Evolutionary conservation across 2,113 vertebrate genomes (phyloP), one percentile per base, ranked within the genome.

Genomic region (Cnemophilus loriae): DNA sequence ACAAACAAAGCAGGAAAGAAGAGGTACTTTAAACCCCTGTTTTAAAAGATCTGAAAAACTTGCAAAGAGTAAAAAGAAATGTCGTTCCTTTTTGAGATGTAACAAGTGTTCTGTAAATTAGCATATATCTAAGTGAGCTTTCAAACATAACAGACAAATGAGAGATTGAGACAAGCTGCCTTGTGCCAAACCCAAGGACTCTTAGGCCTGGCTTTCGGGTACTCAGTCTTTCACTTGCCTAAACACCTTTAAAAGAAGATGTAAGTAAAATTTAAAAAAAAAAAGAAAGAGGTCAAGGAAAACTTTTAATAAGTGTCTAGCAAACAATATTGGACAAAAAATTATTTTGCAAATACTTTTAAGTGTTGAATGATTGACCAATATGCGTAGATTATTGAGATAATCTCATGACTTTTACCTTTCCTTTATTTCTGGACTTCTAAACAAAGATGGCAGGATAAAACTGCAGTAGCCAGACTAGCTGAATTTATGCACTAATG

Each of bases 11-110:
- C 5, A 68, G 20, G 52, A 73, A 63, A 8, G 65, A 68, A 74
- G 32, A 86, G 49, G 13, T 93, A 19, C n/a, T 84, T 96, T 70
- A 92, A 96, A 73, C 3, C 13, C 33, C 50, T 70, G 14, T 89
- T 97, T 96, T 53, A 44, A 92, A 97, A 94, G 27, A 88, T 56
- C 46, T 90, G 89, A 74, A 13, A 59, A 13, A 83, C 53, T 71
- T 92, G 46, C 10, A 82, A 82, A 59, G 37, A 89, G 7, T 52
- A 24, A 13, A 67, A 52, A 10, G 17, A 13, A 67, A 68, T 8
- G 1, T 22, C 70, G 18, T 52, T 94, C 6, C 9, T 83, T 59
- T 97, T 87, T 94, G 23, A 93, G 95, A 77, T 10, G 30, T 80
- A 93, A 49, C 7, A 28, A 82, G 15, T 57, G 1, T 21, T 73